A percentile compares a stretch with the other conserved stretches of the same genome.
phyloP scores from a whole-genome alignment of 1,140 invertebrate species.

The Adoxophyes honmai region DNA sequence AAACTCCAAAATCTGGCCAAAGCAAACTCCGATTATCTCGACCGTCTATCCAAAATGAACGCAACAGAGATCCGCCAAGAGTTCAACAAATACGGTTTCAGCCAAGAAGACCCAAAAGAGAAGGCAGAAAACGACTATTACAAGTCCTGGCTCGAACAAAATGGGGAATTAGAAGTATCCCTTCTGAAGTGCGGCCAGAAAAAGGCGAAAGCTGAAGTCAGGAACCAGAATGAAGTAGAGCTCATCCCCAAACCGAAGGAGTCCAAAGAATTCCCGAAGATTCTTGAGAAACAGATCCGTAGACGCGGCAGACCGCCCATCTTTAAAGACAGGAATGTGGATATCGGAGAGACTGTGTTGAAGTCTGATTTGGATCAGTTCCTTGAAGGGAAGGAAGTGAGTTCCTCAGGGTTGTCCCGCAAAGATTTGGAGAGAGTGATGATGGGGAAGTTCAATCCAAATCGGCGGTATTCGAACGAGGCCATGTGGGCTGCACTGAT shows the following conservation, averaged over 20 bases:
- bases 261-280: constrained; percentile 41
- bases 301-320: constrained; percentile 55
- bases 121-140: constrained; percentile 66
- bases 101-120: constrained; percentile 35
- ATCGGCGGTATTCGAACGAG: constrained; percentile 66
- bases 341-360: constrained; percentile 65
- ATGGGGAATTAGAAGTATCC: constrained; percentile 71
- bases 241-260: constrained; percentile 49
- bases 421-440: constrained; percentile 71
- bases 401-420: constrained; percentile 66
- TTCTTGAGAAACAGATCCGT: constrained; percentile 46
- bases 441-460: constrained; percentile 76
- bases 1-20: constrained; percentile 57
- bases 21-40: constrained; percentile 54
- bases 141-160: constrained; percentile 71
- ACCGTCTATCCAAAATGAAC: constrained; percentile 58
- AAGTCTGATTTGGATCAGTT: constrained; percentile 73
- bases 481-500: constrained; percentile 74
- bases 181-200: constrained; percentile 56
- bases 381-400: constrained; percentile 69
- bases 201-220: constrained; percentile 36
- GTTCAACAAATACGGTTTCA: constrained; percentile 61
- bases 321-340: constrained; percentile 64
- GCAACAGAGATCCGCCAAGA: constrained; percentile 52
- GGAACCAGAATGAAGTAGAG: constrained; percentile 57